Percentiles rank a stretch among this genome's conserved stretches.
These are phyloP conservation scores for Acipenser ruthenus DNA, from an alignment of 2,797 vertebrate species.

Conservation along the genomic window DNA sequence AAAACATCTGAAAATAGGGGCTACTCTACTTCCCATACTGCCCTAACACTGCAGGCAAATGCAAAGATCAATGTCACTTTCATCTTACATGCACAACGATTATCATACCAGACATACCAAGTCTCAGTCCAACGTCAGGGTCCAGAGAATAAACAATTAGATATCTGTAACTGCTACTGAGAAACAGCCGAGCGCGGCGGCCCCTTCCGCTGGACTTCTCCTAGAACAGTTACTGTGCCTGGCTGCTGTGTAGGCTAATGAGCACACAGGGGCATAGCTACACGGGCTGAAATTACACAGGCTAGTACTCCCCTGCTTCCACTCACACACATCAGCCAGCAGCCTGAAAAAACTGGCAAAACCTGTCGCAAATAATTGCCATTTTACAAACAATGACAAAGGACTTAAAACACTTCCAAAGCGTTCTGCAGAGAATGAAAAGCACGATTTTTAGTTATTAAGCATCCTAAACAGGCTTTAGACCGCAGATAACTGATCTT, in stretches of 20 bases:
- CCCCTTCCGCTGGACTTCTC: background rate
- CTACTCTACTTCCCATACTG: no score
- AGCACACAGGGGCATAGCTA: slow-evolving; percentile 17
- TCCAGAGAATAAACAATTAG: slow-evolving; percentile 22
- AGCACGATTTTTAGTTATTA: no score
- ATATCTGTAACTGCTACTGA: background rate
- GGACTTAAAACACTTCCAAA: no score
- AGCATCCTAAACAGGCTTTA: no score
- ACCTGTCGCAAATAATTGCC: no score
- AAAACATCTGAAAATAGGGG: no score
- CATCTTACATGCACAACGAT: background rate
- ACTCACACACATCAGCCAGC: background rate
- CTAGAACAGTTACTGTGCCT: background rate
- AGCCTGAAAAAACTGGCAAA: no score
- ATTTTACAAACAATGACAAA: no score
- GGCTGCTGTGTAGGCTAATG: slow-evolving; percentile 15
- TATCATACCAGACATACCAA: slow-evolving; percentile 29
- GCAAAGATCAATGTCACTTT: background rate
- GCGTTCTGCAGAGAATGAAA: no score
- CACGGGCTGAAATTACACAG: slow-evolving; percentile 2
- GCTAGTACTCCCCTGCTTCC: slow-evolving; percentile 2
- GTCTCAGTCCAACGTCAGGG: slow-evolving; percentile 7
- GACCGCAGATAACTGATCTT: no score
- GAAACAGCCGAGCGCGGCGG: background rate
- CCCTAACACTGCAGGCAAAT: no score